Base-by-base conservation (phyloP, 2,113 vertebrate genomes). In the Plecturocebus donacophilus region DNA sequence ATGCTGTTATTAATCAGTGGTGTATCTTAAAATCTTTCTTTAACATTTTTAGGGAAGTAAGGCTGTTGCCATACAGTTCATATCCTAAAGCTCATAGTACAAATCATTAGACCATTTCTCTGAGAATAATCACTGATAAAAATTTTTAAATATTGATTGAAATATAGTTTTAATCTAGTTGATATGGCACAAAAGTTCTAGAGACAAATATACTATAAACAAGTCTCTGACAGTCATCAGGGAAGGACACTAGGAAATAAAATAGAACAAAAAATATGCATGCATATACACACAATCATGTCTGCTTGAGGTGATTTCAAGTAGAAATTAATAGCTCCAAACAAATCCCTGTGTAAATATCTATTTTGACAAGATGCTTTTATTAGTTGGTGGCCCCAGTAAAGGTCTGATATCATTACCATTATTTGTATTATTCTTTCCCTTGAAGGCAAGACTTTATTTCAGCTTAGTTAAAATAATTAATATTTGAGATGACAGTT, bases 21-120 rank as follows among this genome's bases (percentile, higher is more conserved):
- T 58, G 42, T 85, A 70, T 93, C 42, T 90, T 96, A 45, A 85
- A 85, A 52, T 79, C 32, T 86, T 58, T 56, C 73, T 83, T 61
- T 71, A 70, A 32, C 70, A 89, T 92, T 95, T 84, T 91, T 84
- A 42, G 89, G 19, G 77, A 88, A 89, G 66, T 58, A 58, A 73
- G 5, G 10, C 32, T 40, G 27, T 32, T 77, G 25, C 23, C 61
- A 11, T 90, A n/a, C 5, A 21, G 9, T 77, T 93, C 35, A 85
- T 49, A 2, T 93, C 42, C 35, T 42, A n/a, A 93, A 90, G 21
- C 14, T 90, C 52, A 38, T 85, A 61, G 35, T 6, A 14, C 17
- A 38, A 32, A 42, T 93, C 61, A 86, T 47, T 8, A 30, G 40
- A 49, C 35, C 40, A 13, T 76, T 93, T 66, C 11, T 82, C 35